Evolutionary conservation across 2,888 invertebrate species (phyloP).

Genomic region (Melinaea menophilus): DNA sequence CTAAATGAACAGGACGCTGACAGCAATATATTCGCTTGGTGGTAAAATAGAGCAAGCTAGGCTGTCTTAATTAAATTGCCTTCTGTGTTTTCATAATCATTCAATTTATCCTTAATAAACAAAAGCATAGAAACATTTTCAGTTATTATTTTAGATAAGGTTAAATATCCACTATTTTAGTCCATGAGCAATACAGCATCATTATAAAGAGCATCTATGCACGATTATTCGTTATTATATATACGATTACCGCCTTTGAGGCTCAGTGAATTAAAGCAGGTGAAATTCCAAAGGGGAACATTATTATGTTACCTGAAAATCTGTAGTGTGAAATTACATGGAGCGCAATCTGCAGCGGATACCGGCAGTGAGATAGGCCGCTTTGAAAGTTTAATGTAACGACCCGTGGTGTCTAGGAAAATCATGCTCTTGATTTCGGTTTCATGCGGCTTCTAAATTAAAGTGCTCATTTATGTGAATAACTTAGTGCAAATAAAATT

Average conservation of each 20-base stretch:
- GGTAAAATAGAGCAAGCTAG: slow-evolving; percentile 24
- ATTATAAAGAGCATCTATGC: slow-evolving; percentile 5
- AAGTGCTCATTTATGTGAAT: slow-evolving; percentile 55
- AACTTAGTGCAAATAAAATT: slow-evolving; percentile 39
- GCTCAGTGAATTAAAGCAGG: slow-evolving; percentile 22
- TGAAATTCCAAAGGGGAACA: slow-evolving; percentile 29
- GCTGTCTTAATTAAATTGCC: slow-evolving; percentile 14
- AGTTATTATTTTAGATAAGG: neutral
- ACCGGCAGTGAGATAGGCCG: slow-evolving; percentile 45
- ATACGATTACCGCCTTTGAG: slow-evolving; percentile 18
- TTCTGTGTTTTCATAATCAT: slow-evolving; percentile 4
- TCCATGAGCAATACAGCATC: no score
- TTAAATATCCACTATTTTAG: no score
- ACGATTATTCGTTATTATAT: slow-evolving; percentile 16
- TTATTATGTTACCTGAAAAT: slow-evolving; percentile 48
- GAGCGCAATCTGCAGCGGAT: slow-evolving; percentile 50
- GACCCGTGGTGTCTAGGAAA: slow-evolving; percentile 53
- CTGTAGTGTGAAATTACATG: slow-evolving; percentile 58
- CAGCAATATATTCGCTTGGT: slow-evolving; percentile 33
- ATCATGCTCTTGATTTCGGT: slow-evolving; percentile 55
- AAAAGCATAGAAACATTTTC: slow-evolving; percentile 19
- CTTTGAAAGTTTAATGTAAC: slow-evolving; percentile 65
- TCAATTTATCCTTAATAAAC: neutral
- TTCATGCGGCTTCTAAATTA: slow-evolving; percentile 53
- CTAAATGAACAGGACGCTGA: slow-evolving; percentile 34